Percentiles rank a stretch among this genome's conserved stretches.
Evolutionary conservation across 2,888 invertebrate genomes (phyloP).

Genomic region (Notodonta ziczac): DNA sequence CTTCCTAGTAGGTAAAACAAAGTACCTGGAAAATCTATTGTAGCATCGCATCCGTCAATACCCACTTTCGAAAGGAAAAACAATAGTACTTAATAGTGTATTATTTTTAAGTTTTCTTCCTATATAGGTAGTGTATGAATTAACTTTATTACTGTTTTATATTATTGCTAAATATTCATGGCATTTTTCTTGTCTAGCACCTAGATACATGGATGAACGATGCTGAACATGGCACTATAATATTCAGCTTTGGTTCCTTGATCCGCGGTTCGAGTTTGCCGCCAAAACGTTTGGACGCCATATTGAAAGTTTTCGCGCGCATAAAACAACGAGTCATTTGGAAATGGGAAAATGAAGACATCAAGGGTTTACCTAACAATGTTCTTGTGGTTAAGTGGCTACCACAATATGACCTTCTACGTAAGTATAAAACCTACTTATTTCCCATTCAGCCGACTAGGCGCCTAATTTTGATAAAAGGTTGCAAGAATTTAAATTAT

Average conservation of each 20-base stretch:
- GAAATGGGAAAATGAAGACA: conserved; percentile 88
- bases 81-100: too few relatives aligned
- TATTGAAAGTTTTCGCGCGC: conserved; percentile 84
- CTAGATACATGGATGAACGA: conserved; percentile 84
- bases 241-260: conserved; percentile 90
- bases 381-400: conserved; percentile 86
- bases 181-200: conserved; percentile 54
- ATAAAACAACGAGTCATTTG: conserved; percentile 87
- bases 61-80: too few relatives aligned
- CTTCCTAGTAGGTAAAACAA: too few relatives aligned
- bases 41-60: too few relatives aligned
- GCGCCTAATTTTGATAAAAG: too few relatives aligned
- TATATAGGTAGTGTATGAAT: too few relatives aligned
- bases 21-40: too few relatives aligned
- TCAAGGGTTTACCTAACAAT: conserved; percentile 81
- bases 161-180: too few relatives aligned
- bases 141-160: too few relatives aligned
- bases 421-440: conserved; percentile 65
- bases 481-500: too few relatives aligned
- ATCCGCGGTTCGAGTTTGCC: conserved; percentile 86
- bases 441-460: too few relatives aligned
- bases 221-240: conserved; percentile 86
- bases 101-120: too few relatives aligned
- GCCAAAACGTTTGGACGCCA: conserved; percentile 74
- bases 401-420: conserved; percentile 87